Conservation (phyloP, 37 sponge, comb jelly and placozoan species). For the Axinella damicornis region DNA sequence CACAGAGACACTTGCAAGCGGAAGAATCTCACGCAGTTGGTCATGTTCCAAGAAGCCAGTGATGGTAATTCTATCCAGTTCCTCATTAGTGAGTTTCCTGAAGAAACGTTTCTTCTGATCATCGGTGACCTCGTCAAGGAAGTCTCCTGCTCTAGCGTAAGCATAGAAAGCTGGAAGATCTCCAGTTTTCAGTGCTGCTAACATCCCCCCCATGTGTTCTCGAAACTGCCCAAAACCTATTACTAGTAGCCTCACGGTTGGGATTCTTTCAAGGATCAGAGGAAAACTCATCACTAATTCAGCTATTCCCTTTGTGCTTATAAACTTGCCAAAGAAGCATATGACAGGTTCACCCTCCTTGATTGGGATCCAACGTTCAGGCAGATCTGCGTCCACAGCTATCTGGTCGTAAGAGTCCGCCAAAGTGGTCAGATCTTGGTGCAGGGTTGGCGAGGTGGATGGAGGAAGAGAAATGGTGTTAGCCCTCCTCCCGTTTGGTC, state of each 20-base stretch:
- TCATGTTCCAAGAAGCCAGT: constrained; percentile 10
- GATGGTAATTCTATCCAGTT: background rate
- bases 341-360: constrained; percentile 39
- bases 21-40: constrained; percentile 19
- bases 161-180: constrained; percentile 21
- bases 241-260: constrained; percentile 30
- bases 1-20: constrained; percentile 28
- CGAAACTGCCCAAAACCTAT: constrained; percentile 42
- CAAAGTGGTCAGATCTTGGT: background rate
- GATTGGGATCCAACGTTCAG: constrained; percentile 16
- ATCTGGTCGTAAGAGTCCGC: constrained; percentile 19
- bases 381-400: constrained; percentile 42
- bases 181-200: constrained; percentile 19
- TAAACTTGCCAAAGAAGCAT: constrained; percentile 24
- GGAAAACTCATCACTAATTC: constrained; percentile 29
- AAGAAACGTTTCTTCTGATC: background rate
- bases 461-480: constrained; percentile 13
- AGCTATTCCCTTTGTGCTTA: constrained; percentile 43
- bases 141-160: constrained; percentile 30
- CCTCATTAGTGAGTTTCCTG: background rate
- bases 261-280: constrained; percentile 6
- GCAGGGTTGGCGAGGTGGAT: background rate
- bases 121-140: background rate
- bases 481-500: constrained; percentile 25
- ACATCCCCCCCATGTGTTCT: constrained; percentile 49